Evolutionary conservation across 2,888 invertebrate species (phyloP).

Genomic region (Drosophila multiciliata): DNA sequence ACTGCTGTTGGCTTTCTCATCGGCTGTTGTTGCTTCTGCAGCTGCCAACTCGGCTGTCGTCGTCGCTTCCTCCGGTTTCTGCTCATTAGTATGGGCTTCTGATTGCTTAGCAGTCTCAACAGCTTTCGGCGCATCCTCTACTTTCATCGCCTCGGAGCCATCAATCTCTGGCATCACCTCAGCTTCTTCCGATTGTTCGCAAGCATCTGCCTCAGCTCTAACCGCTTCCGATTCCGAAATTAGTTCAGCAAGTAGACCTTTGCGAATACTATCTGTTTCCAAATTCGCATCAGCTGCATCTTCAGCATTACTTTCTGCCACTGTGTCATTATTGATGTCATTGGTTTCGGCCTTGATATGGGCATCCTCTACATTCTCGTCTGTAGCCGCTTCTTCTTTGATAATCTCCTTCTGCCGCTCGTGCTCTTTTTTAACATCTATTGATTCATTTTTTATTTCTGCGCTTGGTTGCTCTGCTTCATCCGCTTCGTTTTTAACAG

Average conservation of each 20-base stretch:
- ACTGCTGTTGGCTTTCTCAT: slow-evolving; percentile 33
- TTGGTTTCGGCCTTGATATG: slow-evolving; percentile 13
- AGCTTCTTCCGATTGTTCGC: slow-evolving; percentile 20
- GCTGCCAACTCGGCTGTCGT: slow-evolving; percentile 8
- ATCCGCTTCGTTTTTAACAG: slow-evolving; percentile 27
- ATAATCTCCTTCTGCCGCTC: slow-evolving; percentile 58
- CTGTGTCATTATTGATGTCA: slow-evolving; percentile 9
- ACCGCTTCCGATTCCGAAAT: slow-evolving; percentile 60
- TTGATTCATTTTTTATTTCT: slow-evolving; percentile 11
- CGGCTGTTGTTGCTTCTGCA: neutral
- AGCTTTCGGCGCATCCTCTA: slow-evolving; percentile 11
- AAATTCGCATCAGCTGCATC: slow-evolving; percentile 43
- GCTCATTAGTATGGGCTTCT: slow-evolving; percentile 19
- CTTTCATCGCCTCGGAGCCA: slow-evolving; percentile 13
- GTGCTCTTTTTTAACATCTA: slow-evolving; percentile 37
- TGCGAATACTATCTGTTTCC: slow-evolving; percentile 65
- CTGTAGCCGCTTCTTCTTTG: slow-evolving; percentile 43
- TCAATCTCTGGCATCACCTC: slow-evolving; percentile 20
- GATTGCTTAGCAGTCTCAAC: slow-evolving; percentile 10
- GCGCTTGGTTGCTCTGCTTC: slow-evolving; percentile 3
- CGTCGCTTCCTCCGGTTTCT: slow-evolving; percentile 11
- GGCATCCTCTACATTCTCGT: slow-evolving; percentile 7
- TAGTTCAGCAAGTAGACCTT: slow-evolving; percentile 65
- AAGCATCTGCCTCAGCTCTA: slow-evolving; percentile 11
- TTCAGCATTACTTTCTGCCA: slow-evolving; percentile 11